Base-by-base conservation (phyloP, 2,888 invertebrate genomes). In the Rhingia campestris region DNA sequence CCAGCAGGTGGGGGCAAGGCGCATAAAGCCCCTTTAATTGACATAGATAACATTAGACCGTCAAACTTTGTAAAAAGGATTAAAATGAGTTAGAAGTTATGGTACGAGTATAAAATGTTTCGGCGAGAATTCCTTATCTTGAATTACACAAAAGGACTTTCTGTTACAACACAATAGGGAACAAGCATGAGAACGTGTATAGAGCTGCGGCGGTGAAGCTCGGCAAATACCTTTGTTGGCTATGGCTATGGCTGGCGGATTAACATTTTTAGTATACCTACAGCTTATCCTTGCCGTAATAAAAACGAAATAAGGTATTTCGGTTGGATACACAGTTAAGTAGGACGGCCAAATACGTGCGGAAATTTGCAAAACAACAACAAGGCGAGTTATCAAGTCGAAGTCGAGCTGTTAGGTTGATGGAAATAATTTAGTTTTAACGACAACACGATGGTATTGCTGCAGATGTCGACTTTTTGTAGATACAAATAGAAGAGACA, bases 11-110 rank as follows among this genome's bases (percentile, higher is more conserved):
- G 4, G 30, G 75, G 54, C 12, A 47, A 37, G 49, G 30, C 66
- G 35, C 41, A 64, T 37, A 33, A 47, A 74, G 32, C 54, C 54
- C 22, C 54, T 43, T 73, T 56, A 73, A 82, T 82, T 66, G 76
- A 59, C 76, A 61, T 32, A 77, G 81, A 82, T 82, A 82, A 63
- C 72, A 77, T 70, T 53, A 70, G 56, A 32, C 56, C 54, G 67
- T 80, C 67, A 80, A 39, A 74, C 49, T 45, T 66, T 33, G 43
- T 30, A 63, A 12, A 49, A 49, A 49, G 49, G 41, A 59, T 67
- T 79, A 39, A 33, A 59, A 66, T 73, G 66, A 80, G 33, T 43
- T 67, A 49, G 14, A 56, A 58, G 59, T 67, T 67, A 39, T 69
- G 61, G 9, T 9, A 49, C 49, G 30, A 49, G 4, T 9, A 30